Base-by-base conservation (phyloP, 35 echinoderm and acorn worm genomes). In the Ophioderma brevispina region DNA sequence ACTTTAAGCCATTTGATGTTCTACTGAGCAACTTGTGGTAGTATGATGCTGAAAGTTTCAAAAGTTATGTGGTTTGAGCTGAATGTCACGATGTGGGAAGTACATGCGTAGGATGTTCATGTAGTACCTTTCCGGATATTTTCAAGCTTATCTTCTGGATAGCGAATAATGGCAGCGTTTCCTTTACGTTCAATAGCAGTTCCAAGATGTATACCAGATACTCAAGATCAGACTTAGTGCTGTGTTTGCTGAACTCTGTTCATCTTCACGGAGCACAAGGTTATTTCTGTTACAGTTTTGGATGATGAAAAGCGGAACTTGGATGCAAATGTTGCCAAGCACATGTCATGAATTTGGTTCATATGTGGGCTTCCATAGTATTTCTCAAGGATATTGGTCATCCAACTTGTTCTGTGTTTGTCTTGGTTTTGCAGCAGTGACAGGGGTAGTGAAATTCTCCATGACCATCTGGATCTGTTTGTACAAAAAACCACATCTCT, bases 281-380 rank as follows among this genome's bases (percentile, higher is more conserved):
- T n/a, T n/a, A n/a, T n/a, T n/a, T 8, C 46, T 52, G 8, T 21
- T 52, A 21, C 46, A 11, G 46, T 52, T 8, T 11, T 52, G 46
- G 8, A 11, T 52, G 46, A 11, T 21, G 8, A 11, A 52, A 11
- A 52, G 46, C 21, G 46, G 46, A 11, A 88, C 3, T 93, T 41
- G n/a, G 84, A 88, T 19, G 6, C 80, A 81, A 88, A 87, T 59
- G 78, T 88, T 55, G 78, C 85, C 0, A 93, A 33, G 40, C 91
- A 93, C 91, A 93, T 82, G 2, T 81, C 33, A 0, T 88, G 49
- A 93, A 93, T 88, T 1, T 6, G 15, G 39, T 41, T 0, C 32
- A 23, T 39, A 30, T 93, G 35, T 33, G 84, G 91, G 18, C 91
- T 0, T 36, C 84, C 83, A 50, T 80, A 56, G 64, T 92, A 92